Percentiles rank a stretch among this genome's conserved stretches.
Evolutionary conservation across 2,113 vertebrate species (phyloP).

Genomic region (Muntiacus muntjak): DNA sequence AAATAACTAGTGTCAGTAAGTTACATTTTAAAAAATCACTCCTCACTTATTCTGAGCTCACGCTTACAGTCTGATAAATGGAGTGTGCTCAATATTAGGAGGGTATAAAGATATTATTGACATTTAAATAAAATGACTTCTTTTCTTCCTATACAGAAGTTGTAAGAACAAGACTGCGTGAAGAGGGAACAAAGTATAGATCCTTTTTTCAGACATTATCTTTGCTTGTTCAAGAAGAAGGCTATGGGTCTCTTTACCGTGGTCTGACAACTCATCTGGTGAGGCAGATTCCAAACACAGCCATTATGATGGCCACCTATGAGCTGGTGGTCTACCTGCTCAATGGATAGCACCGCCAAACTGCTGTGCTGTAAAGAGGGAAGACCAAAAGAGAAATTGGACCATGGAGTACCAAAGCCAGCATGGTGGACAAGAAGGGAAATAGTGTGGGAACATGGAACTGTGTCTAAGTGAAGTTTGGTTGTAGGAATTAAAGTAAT

Average conservation of each 20-base stretch:
- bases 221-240: conserved; percentile 93
- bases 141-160: conserved; percentile 87
- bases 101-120: background rate
- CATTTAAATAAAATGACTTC: conserved; percentile 56
- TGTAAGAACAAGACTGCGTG: conserved; percentile 96
- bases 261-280: conserved; percentile 96
- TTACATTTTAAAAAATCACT: background rate
- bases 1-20: background rate
- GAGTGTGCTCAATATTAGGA: background rate
- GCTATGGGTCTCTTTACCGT: conserved; percentile 94
- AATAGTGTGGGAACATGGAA: conserved; percentile 62
- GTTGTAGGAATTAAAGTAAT: conserved; percentile 64
- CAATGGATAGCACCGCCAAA: conserved; percentile 83
- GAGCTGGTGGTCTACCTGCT: conserved; percentile 97
- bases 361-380: conserved; percentile 56
- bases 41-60: background rate
- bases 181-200: conserved; percentile 97
- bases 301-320: conserved; percentile 99
- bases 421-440: conserved; percentile 65
- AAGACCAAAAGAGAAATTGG: conserved; percentile 85
- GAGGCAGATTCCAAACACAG: conserved; percentile 98
- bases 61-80: background rate
- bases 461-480: conserved; percentile 69
- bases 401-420: conserved; percentile 75
- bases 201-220: conserved; percentile 95